Evolutionary conservation across 2,888 invertebrate species (phyloP).

Genomic region (Scaeva pyrastri): DNA sequence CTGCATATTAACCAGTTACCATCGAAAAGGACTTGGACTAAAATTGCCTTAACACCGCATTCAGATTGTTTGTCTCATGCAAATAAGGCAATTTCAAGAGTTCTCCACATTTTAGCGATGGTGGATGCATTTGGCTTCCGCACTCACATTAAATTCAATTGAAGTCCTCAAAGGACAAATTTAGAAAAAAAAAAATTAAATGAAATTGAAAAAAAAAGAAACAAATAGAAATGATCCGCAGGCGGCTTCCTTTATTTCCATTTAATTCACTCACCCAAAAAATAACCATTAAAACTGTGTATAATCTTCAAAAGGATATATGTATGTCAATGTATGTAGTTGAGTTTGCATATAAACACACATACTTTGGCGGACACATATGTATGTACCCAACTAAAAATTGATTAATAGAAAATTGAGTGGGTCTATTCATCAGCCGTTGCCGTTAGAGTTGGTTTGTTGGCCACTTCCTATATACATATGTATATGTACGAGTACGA

Average conservation of each 20-base stretch:
- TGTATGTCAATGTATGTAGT: too few relatives aligned
- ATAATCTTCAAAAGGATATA: conserved; percentile 29
- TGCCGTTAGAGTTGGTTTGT: not conserved
- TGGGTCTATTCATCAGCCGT: conserved; percentile 18
- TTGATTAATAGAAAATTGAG: conserved; percentile 70
- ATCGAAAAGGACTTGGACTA: conserved; percentile 35
- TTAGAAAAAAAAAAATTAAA: not conserved
- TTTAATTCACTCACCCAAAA: conserved; percentile 56
- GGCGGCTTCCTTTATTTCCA: conserved; percentile 18
- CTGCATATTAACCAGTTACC: not conserved
- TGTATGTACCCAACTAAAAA: conserved; percentile 32
- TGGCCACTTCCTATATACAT: too few relatives aligned
- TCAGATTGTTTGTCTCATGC: conserved; percentile 63
- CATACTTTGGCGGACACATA: not conserved
- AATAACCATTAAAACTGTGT: conserved; percentile 58
- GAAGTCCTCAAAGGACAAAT: conserved; percentile 16
- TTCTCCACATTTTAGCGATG: conserved; percentile 42
- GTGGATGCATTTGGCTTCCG: conserved; percentile 67
- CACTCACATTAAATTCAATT: conserved; percentile 73
- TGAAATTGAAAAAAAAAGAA: not conserved
- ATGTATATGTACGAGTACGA: too few relatives aligned
- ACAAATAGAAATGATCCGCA: conserved; percentile 1
- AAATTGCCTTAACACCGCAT: conserved; percentile 63
- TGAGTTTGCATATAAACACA: not conserved
- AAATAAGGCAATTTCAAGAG: conserved; percentile 61